Evolutionary conservation across 2,888 invertebrate species (phyloP).

Genomic region (Xestia c-nigrum): DNA sequence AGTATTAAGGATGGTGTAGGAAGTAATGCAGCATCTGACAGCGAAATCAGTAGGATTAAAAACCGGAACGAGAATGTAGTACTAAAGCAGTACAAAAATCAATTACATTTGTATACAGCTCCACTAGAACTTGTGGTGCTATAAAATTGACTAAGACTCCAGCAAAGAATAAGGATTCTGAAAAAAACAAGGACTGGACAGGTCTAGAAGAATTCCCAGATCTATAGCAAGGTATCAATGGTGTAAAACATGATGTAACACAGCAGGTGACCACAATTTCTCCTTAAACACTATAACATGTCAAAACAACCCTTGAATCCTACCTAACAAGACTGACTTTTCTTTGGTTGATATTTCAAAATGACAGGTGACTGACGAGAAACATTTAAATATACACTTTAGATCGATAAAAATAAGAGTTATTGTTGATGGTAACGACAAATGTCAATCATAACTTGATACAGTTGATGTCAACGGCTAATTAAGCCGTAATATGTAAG

Average conservation of each 20-base stretch:
- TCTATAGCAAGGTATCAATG: constrained; percentile 68
- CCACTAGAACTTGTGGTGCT: neutral
- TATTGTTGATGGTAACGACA: constrained; percentile 23
- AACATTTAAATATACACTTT: constrained; percentile 50
- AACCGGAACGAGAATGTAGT: no score
- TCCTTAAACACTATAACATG: constrained; percentile 49
- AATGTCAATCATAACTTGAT: constrained; percentile 62
- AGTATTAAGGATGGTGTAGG: neutral
- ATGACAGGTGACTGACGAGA: constrained; percentile 64
- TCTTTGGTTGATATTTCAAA: constrained; percentile 40
- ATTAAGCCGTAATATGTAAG: constrained; percentile 59
- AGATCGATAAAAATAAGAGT: constrained; percentile 10
- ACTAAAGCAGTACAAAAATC: neutral
- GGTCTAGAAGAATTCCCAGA: constrained; percentile 45
- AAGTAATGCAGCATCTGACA: constrained; percentile 2
- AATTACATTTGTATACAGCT: neutral
- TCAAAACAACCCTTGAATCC: constrained; percentile 51
- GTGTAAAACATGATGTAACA: constrained; percentile 74
- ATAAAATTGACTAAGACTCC: neutral
- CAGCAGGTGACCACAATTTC: constrained; percentile 77
- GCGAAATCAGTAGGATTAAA: neutral
- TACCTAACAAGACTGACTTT: constrained; percentile 31
- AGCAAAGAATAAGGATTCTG: neutral
- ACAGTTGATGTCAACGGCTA: constrained; percentile 62
- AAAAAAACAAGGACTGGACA: neutral